Conservation (phyloP, 2,797 vertebrate genomes). For the Australoheros facetus region DNA sequence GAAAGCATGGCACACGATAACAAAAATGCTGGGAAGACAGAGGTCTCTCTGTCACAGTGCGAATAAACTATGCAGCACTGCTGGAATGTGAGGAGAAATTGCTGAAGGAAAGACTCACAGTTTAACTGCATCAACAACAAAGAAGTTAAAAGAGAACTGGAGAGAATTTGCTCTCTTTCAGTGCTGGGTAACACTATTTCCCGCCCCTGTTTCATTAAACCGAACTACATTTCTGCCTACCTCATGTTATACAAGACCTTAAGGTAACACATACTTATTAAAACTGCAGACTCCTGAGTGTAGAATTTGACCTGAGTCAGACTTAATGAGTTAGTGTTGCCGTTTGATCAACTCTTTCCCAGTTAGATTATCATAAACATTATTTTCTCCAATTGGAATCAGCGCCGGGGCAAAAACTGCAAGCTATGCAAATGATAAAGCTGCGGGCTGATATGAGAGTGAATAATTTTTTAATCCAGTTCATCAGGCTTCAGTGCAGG, state of each 20-base stretch:
- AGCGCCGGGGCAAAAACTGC: background rate
- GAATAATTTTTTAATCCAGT: background rate
- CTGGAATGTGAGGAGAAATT: slow-evolving; percentile 33
- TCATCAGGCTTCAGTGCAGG: background rate
- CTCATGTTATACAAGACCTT: background rate
- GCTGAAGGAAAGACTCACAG: slow-evolving; percentile 32
- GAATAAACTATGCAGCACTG: slow-evolving; percentile 51
- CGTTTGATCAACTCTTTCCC: background rate
- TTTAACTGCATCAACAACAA: slow-evolving; percentile 48
- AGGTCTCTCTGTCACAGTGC: slow-evolving; percentile 28
- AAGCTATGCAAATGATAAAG: background rate
- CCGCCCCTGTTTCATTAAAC: slow-evolving; percentile 18
- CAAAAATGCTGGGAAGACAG: slow-evolving; percentile 29
- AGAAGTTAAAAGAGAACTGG: slow-evolving; percentile 7
- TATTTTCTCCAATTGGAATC: background rate
- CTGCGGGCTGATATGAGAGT: background rate
- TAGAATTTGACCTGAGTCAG: background rate
- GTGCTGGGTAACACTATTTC: background rate
- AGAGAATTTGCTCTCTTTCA: slow-evolving; percentile 31
- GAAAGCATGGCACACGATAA: slow-evolving; percentile 45
- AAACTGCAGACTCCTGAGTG: background rate
- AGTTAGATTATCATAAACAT: background rate
- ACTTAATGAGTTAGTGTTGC: background rate
- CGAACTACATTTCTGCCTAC: background rate
- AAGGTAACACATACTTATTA: background rate